Evolutionary conservation across 1,140 invertebrate genomes (phyloP).

Genomic region (Aphelenchoides besseyi): DNA sequence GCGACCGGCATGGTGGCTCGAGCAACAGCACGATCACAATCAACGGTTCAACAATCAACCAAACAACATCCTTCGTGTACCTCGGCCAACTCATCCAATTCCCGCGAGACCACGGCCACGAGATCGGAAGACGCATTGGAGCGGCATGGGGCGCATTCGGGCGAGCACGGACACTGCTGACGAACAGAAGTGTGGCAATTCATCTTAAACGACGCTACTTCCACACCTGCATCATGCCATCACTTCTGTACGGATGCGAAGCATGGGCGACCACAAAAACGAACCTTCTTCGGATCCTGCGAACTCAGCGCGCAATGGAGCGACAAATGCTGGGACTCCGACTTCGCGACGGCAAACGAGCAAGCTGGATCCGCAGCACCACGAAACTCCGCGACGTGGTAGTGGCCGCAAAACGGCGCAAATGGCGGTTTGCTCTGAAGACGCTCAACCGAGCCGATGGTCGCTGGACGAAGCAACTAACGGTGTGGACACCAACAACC

Average conservation of each 20-base stretch:
- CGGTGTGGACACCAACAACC: not conserved
- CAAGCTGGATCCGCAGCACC: not conserved
- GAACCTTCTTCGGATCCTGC: not conserved
- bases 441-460: not conserved
- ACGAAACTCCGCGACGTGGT: slow-evolving; percentile 21
- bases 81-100: slow-evolving; percentile 22
- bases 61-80: slow-evolving; percentile 14
- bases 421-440: not conserved
- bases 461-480: not conserved
- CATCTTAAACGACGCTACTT: slow-evolving; percentile 24
- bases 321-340: slow-evolving; percentile 13
- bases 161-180: slow-evolving; percentile 1
- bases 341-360: not conserved
- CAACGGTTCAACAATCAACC: not conserved
- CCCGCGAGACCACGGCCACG: slow-evolving; percentile 6
- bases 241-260: slow-evolving; percentile 22
- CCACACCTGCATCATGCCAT: slow-evolving; percentile 28
- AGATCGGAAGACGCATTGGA: slow-evolving; percentile 17
- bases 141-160: slow-evolving; percentile 18
- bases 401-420: not conserved
- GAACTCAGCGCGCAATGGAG: slow-evolving; percentile 6
- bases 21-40: too few species aligned
- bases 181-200: slow-evolving; percentile 8
- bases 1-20: too few species aligned
- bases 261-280: slow-evolving; percentile 25